phyloP scores from a whole-genome alignment of 2,888 invertebrate species.

The Ophion obscuratus region DNA sequence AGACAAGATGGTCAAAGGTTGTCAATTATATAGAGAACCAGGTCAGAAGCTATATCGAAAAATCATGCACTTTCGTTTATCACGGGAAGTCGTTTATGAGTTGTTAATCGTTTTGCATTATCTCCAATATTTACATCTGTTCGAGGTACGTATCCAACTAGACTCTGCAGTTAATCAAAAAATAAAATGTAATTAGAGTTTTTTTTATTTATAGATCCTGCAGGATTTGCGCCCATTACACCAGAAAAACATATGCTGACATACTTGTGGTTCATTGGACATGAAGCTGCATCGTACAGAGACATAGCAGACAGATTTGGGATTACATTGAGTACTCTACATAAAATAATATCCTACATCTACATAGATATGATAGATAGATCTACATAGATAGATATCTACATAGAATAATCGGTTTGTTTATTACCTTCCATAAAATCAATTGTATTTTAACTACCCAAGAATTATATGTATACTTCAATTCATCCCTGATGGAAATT shows the following conservation, averaged over 20 bases:
- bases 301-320: not conserved
- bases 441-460: too few relatives aligned
- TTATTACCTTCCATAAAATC: too few relatives aligned
- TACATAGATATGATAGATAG: too few relatives aligned
- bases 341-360: too few relatives aligned
- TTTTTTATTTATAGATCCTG: not conserved
- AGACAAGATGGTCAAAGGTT: not conserved
- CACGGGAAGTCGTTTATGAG: not conserved
- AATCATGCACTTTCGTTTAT: not conserved
- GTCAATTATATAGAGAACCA: not conserved
- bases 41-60: not conserved
- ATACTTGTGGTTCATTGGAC: not conserved
- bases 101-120: not conserved
- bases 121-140: too few relatives aligned
- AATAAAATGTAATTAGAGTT: too few relatives aligned
- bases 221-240: not conserved
- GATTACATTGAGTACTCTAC: not conserved
- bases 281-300: not conserved
- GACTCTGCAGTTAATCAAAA: too few relatives aligned
- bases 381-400: too few relatives aligned
- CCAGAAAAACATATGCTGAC: not conserved
- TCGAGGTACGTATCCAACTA: too few relatives aligned
- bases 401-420: too few relatives aligned
- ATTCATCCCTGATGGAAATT: too few relatives aligned
- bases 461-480: too few relatives aligned